Evolutionary conservation across 2,797 vertebrate species (phyloP).

Genomic region (Falco berigora): DNA sequence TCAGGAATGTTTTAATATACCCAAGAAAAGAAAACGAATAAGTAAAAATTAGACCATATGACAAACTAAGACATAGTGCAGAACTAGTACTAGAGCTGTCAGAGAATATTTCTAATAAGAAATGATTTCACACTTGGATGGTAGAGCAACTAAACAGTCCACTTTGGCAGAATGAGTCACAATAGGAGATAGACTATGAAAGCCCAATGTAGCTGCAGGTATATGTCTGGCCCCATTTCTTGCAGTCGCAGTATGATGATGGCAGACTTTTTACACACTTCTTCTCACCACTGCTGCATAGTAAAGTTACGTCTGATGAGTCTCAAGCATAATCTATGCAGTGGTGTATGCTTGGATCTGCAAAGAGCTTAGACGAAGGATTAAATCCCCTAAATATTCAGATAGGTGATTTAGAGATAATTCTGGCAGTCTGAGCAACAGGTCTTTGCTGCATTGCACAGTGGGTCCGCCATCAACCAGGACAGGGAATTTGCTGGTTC

Average conservation of each 20-base stretch:
- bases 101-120: background rate
- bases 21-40: background rate
- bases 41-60: background rate
- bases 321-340: background rate
- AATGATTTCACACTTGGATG: background rate
- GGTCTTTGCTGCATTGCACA: background rate
- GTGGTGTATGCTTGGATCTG: background rate
- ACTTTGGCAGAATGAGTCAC: background rate
- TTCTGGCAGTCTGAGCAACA: background rate
- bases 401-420: background rate
- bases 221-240: background rate
- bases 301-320: background rate
- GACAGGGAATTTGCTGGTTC: background rate
- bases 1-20: background rate
- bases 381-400: background rate
- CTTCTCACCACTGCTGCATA: background rate
- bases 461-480: background rate
- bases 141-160: background rate
- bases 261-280: background rate
- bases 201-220: background rate
- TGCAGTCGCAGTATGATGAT: background rate
- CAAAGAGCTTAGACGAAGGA: background rate
- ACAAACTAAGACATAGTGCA: background rate
- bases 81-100: background rate
- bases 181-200: background rate